Conservation (phyloP, 2,888 invertebrate species). For the Euclidia mi region DNA sequence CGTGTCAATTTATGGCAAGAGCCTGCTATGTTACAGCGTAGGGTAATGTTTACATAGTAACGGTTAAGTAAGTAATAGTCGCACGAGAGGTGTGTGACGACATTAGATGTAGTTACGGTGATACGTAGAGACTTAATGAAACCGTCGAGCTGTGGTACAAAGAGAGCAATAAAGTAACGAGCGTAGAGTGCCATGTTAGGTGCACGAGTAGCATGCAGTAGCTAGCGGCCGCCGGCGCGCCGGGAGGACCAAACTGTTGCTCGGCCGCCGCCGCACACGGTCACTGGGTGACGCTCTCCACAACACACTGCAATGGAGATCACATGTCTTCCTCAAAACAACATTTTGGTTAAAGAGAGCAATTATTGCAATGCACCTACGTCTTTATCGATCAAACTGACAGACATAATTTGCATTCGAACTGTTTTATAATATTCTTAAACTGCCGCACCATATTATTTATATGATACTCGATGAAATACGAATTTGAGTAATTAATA, state of each 20-base stretch:
- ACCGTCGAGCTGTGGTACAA: slow-evolving; percentile 89
- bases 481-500: too few species aligned
- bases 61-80: slow-evolving; percentile 73
- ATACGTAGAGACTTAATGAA: slow-evolving; percentile 89
- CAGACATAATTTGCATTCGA: too few species aligned
- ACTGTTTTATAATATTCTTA: too few species aligned
- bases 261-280: slow-evolving; percentile 49
- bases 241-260: slow-evolving; percentile 78
- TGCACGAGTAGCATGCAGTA: slow-evolving; percentile 79
- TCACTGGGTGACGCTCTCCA: too few species aligned
- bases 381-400: too few species aligned
- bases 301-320: too few species aligned
- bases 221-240: slow-evolving; percentile 64
- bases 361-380: too few species aligned
- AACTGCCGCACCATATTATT: too few species aligned
- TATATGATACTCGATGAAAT: too few species aligned
- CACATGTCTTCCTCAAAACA: too few species aligned
- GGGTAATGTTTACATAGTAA: slow-evolving; percentile 75
- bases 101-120: slow-evolving; percentile 84
- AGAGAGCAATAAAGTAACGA: slow-evolving; percentile 85
- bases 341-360: too few species aligned
- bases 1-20: slow-evolving; percentile 84
- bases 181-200: slow-evolving; percentile 73
- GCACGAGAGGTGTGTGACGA: slow-evolving; percentile 68
- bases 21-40: slow-evolving; percentile 80